Evolutionary conservation across 2,888 invertebrate genomes (phyloP).

Genomic region (Drosophila stalkeri): DNA sequence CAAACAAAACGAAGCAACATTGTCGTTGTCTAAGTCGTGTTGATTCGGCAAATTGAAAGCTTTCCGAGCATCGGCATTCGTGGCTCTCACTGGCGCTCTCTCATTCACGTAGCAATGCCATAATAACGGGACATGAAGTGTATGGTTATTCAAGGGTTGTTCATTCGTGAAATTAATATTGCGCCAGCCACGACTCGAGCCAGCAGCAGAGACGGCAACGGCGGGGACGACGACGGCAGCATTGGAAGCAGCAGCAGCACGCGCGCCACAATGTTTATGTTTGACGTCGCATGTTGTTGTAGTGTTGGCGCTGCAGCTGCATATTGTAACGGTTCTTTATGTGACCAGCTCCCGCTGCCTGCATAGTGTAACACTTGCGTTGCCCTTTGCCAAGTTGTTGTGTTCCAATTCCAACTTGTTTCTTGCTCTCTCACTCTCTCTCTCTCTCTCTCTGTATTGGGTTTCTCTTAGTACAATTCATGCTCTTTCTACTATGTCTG

Average conservation of each 20-base stretch:
- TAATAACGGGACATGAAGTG: constrained; percentile 77
- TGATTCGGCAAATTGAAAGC: constrained; percentile 36
- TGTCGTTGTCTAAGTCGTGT: constrained; percentile 25
- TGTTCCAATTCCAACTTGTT: constrained; percentile 67
- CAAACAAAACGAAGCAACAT: constrained; percentile 39
- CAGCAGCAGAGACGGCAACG: neutral
- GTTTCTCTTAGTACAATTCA: too few relatives aligned
- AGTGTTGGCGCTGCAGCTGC: constrained; percentile 51
- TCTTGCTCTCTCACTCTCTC: constrained; percentile 43
- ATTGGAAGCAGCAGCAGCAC: constrained; percentile 46
- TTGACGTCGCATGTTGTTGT: constrained; percentile 43
- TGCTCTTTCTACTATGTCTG: neutral
- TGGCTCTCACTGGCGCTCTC: constrained; percentile 17
- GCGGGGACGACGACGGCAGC: neutral
- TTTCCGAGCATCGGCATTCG: constrained; percentile 32
- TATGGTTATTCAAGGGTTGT: constrained; percentile 81
- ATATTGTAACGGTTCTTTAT: constrained; percentile 73
- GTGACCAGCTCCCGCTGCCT: constrained; percentile 39
- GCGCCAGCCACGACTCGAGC: constrained; percentile 59
- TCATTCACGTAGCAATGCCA: constrained; percentile 64
- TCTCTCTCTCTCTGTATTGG: neutral
- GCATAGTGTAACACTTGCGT: constrained; percentile 52
- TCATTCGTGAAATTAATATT: constrained; percentile 81
- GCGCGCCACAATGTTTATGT: constrained; percentile 75
- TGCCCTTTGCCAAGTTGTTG: constrained; percentile 45